Base-by-base conservation (phyloP, 2,888 invertebrate genomes). In the Keiferia lycopersicella region DNA sequence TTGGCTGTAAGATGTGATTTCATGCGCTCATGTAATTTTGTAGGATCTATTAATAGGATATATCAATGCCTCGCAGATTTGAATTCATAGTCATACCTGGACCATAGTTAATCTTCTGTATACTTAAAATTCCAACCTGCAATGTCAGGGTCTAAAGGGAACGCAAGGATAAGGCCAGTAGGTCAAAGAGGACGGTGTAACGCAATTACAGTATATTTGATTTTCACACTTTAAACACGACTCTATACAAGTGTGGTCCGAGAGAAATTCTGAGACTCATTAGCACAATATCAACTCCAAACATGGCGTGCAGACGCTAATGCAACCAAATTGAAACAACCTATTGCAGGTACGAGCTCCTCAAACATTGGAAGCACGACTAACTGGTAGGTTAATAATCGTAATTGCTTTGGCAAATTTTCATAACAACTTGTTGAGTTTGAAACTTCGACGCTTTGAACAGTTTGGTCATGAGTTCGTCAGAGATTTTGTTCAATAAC, bases 311-410 rank as follows among this genome's bases (percentile, higher is more conserved):
- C 71, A 68, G 62, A 63, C 74, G 81, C 69, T 87, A 87, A 87
- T 79, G 71, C 71, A 70, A 73, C 78, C 67, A 83, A 87, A 88
- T 88, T 87, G 86, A 88, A 82, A 80, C 77, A 78, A 81, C 81
- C 81, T 75, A 83, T 77, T 73, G 79, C 71, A 75, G 72, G 76
- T 79, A 84, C 79, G 79, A 78, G 75, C 78, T 81, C 64, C 70
- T 73, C 78, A 82, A 82, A 82, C 72, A 80, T 30, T 63, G 57
- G 53, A 73, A 70, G 78, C 82, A 82, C 81, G 83, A 81, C 78
- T 69, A 71, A 73, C 71, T 70, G 75, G 69, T 64, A 64, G 72
- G 67, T 68, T 84, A 82, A 84, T 78, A 66, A 65, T 62, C 78
- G 71, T 84, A 86, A 86, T 82, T 83, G 78, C 72, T 80, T 74